A percentile compares a stretch with the other conserved stretches of the same genome.
Conservation (phyloP, 2,113 vertebrate genomes). For the Elgaria multicarinata region DNA sequence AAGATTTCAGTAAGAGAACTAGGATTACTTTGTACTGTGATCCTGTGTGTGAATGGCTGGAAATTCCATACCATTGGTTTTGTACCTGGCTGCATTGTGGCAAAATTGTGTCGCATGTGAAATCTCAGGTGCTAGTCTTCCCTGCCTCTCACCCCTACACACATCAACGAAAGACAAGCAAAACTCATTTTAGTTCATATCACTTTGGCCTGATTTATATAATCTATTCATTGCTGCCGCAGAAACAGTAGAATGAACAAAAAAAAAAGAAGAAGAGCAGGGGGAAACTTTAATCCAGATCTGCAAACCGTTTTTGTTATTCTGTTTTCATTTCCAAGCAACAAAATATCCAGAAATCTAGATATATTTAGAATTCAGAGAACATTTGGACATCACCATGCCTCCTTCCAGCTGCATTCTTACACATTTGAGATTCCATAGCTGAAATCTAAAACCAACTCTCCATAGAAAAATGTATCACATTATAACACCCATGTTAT, state of each 20-base stretch:
- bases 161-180: accelerated
- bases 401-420: not conserved
- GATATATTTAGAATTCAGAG: slow-evolving; percentile 6
- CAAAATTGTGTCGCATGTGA: not conserved
- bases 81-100: not conserved
- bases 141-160: slow-evolving; percentile 17
- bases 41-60: not conserved
- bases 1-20: not conserved
- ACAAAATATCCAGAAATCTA: slow-evolving; percentile 46
- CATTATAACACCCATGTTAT: slow-evolving; percentile 10
- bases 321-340: slow-evolving; percentile 64
- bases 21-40: not conserved
- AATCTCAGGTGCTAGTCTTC: not conserved
- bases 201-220: slow-evolving; percentile 39
- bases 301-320: slow-evolving; percentile 61
- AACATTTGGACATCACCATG: slow-evolving; percentile 45
- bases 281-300: slow-evolving; percentile 32
- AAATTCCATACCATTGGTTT: not conserved
- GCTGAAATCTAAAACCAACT: not conserved
- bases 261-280: not conserved
- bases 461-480: not conserved
- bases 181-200: not conserved
- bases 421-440: not conserved
- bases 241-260: slow-evolving; percentile 35
- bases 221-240: not conserved